Conservation (phyloP, 2,113 vertebrate genomes). For the Erythrocercus mccallii region DNA sequence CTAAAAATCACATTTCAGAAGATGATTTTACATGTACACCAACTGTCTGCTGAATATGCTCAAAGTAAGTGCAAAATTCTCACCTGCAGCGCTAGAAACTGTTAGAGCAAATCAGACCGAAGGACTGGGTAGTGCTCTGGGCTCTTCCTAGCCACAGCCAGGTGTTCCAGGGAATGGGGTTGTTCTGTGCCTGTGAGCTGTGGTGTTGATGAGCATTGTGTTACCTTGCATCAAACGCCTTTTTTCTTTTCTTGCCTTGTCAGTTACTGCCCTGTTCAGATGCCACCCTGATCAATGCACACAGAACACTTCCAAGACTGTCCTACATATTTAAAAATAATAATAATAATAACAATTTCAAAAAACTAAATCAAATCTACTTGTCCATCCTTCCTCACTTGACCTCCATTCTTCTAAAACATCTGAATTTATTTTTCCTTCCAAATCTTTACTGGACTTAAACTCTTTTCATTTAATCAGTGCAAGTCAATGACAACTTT, state of each 20-base stretch:
- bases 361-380: too few species aligned
- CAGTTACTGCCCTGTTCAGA: not conserved
- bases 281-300: not conserved
- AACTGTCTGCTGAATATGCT: not conserved
- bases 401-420: not conserved
- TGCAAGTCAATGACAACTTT: not conserved
- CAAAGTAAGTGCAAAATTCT: not conserved
- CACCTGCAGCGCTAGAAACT: not conserved
- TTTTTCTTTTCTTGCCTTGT: not conserved
- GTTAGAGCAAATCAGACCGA: too few species aligned
- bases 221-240: rapidly evolving
- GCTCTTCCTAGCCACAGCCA: not conserved
- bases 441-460: not conserved
- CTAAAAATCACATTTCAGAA: not conserved
- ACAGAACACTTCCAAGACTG: not conserved
- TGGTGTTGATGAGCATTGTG: not conserved
- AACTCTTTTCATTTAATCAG: not conserved
- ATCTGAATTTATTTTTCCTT: too few species aligned
- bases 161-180: rapidly evolving
- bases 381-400: not conserved
- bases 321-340: not conserved
- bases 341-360: not conserved
- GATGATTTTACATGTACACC: not conserved
- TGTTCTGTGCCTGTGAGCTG: not conserved
- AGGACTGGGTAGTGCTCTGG: not conserved